These are phyloP conservation scores for Fratercula arctica DNA, from an alignment of 2,797 vertebrate species.

Conservation along the genomic window DNA sequence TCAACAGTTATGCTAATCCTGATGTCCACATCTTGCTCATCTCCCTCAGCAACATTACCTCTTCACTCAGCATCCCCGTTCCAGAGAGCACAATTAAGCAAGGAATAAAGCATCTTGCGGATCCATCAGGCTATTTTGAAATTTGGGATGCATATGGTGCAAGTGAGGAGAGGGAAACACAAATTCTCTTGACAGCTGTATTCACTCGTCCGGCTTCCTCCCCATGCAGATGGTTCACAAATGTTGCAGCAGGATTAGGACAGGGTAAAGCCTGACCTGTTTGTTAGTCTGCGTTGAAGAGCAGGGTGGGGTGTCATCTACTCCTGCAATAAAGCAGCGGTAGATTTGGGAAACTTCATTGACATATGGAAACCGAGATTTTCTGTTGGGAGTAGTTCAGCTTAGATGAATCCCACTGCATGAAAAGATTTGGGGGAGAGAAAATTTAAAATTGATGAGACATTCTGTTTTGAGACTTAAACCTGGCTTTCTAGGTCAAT, in stretches of 20 bases:
- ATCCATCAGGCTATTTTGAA: not conserved
- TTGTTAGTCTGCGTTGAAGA: fast-evolving
- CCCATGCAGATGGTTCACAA: not conserved
- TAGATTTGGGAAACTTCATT: not conserved
- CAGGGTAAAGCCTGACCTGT: not conserved
- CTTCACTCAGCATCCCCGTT: not conserved
- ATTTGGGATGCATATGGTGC: not conserved
- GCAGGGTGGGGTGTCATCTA: not conserved
- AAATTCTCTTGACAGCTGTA: not conserved
- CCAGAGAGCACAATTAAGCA: not conserved
- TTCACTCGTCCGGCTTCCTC: not conserved
- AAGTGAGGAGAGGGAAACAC: not conserved
- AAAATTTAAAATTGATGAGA: not conserved
- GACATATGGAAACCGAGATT: not conserved
- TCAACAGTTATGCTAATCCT: not conserved
- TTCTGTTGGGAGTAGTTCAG: not conserved
- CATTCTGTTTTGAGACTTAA: not conserved
- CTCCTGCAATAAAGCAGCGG: not conserved
- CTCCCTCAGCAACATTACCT: not conserved
- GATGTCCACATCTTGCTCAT: not conserved
- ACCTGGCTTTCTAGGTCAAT: not conserved
- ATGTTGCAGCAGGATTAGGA: not conserved
- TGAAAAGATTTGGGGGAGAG: not conserved
- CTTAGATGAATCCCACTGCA: not conserved
- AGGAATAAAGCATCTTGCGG: not conserved